Base-by-base conservation (phyloP, 1,140 invertebrate species). In the Trissolcus basalis region DNA sequence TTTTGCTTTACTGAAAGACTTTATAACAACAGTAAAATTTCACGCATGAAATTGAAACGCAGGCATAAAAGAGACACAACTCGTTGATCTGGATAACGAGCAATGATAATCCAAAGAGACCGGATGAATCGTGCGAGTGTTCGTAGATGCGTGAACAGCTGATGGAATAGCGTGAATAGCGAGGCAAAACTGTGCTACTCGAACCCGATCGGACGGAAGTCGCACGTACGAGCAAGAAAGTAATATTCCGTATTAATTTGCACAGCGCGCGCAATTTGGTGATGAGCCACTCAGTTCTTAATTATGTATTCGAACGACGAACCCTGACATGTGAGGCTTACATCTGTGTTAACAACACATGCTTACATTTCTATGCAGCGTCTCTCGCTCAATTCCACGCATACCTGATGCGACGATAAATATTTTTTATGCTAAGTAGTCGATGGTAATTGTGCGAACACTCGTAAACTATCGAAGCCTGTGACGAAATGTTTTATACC, bases 231-330 rank as follows among this genome's bases (percentile, higher is more conserved):
- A 16, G 36, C 36, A n/a, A 9, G 50, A 56, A 32, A 67, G 50
- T 58, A 58, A 67, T 67, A 67, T 67, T 67, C 47, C 35, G 48
- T 67, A 67, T 67, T 67, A 67, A 67, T 58, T 67, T 58, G 53
- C 54, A 13, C 35, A 27, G 10, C 7, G 54, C 64, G 64, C 45
- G n/a, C 13, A 48, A 67, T 67, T 58, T 67, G 58, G 15, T 58
- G 39, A 67, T 67, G 47, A 67, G 47, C 41, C 16, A 36, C 16
- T 32, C 12, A 12, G 27, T 51, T 58, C 47, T 58, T 51, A 58
- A 67, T 58, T 58, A 67, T 6, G 64, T 58, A 67, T 67, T 67
- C 64, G 48, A 67, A 8, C 48, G 41, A 67, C 54, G 64, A 43
- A 49, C 43, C 15, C 14, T 32, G 11, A 55, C 51, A 27, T 49